Base-by-base conservation (phyloP, 1,140 invertebrate species). In the Eueides isabella region DNA sequence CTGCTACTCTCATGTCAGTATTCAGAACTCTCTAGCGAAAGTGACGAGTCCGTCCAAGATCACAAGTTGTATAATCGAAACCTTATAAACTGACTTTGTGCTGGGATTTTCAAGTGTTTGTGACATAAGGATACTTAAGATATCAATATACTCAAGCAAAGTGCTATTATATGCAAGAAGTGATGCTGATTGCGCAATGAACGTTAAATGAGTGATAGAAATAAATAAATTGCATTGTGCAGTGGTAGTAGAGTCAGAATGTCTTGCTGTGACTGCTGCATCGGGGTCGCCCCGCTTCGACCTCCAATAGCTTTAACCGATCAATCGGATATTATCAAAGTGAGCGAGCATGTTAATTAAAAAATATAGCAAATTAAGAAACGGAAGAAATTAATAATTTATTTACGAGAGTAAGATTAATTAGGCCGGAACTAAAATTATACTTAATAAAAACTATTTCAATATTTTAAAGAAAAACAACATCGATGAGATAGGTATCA, bases 321-420 rank as follows among this genome's bases (percentile, higher is more conserved):
- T 78, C 97, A 98, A 86, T 97, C 97, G 62, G 97, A 97, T 83
- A 88, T 95, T 77, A 92, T 97, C 69, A 97, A 96, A 96, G 97
- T 97, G 92, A 95, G 94, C 89, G 2, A 26, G 38, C 28, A 67
- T 67, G 38, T 55, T 55, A 19, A 28, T n/a, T n/a, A 19, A 0
- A 12, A 55, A 55, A 26, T 26, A 23, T 9, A 9, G 16, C 16
- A 48, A 9, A 19, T n/a, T 48, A 19, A 5, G 7, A 2, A 19
- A 48, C n/a, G 0, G 19, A 16, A 16, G 35, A 38, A 5, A 14
- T 38, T 0, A 38, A 16, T 14, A 1, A 16, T 16, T 38, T 16
- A 14, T 38, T 14, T 16, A 38, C 0, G 0, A 38, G 0, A 5
- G 4, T 38, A 5, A 38, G 5, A 38, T 38, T 38, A 16, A 16